Percentiles rank a stretch among this genome's conserved stretches.
Evolutionary conservation across 2,888 invertebrate genomes (phyloP).

Genomic region (Diogma glabrata): DNA sequence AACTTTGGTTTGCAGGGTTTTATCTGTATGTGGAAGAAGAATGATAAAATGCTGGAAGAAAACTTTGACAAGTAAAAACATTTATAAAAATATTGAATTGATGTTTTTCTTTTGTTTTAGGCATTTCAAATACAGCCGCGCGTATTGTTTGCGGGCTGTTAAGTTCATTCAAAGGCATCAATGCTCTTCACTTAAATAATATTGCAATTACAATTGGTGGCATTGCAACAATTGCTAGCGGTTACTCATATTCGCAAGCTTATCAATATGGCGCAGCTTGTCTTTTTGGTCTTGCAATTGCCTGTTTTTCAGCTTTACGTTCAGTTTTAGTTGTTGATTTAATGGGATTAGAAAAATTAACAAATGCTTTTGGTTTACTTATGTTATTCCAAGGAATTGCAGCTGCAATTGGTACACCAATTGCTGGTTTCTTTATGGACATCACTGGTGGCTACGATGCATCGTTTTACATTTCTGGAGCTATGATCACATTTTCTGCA

Average conservation of each 20-base stretch:
- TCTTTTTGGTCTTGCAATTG: conserved; percentile 82
- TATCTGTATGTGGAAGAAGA: no score
- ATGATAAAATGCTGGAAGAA: no score
- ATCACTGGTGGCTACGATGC: conserved; percentile 60
- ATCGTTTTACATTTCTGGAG: conserved; percentile 77
- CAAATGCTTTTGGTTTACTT: conserved; percentile 85
- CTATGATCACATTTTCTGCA: conserved; percentile 69
- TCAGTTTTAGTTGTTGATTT: conserved; percentile 89
- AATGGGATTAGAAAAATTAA: conserved; percentile 80
- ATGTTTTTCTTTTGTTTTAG: no score
- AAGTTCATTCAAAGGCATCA: conserved; percentile 70
- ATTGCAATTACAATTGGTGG: conserved; percentile 82
- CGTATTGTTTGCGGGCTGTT: conserved; percentile 77
- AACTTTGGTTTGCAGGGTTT: no score
- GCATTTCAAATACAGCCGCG: conserved; percentile 84
- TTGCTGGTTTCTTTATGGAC: conserved; percentile 63
- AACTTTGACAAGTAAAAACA: no score
- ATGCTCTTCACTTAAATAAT: conserved; percentile 82
- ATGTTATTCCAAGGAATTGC: conserved; percentile 88
- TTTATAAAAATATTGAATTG: no score
- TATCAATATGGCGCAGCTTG: conserved; percentile 70
- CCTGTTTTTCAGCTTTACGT: conserved; percentile 87
- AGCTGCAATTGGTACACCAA: conserved; percentile 71
- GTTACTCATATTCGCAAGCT: conserved; percentile 45
- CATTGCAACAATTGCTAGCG: conserved; percentile 72